phyloP scores from a whole-genome alignment of 2,113 vertebrate genomes.

The Chinchilla lanigera region DNA sequence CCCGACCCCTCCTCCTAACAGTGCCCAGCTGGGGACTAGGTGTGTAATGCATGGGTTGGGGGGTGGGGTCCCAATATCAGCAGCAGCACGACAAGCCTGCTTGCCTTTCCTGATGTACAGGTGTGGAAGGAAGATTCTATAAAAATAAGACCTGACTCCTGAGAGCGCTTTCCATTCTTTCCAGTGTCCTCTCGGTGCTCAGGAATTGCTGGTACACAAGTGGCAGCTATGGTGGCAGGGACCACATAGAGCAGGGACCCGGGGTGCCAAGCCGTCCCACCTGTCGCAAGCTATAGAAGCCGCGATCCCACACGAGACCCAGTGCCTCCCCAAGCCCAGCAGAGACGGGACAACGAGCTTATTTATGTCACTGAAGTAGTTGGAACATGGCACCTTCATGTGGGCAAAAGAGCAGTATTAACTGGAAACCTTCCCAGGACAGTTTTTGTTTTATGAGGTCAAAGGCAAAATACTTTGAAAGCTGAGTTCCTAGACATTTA shows the following conservation, averaged over 20 bases:
- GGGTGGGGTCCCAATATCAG: not conserved
- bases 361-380: not conserved
- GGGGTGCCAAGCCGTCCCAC: not conserved
- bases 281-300: not conserved
- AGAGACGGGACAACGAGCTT: not conserved
- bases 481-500: not conserved
- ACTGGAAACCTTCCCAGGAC: not conserved
- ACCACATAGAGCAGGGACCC: too few relatives aligned
- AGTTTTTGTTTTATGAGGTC: not conserved
- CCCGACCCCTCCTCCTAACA: not conserved
- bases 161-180: not conserved
- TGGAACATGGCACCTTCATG: not conserved
- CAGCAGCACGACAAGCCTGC: not conserved
- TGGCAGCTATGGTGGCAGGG: not conserved
- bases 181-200: not conserved
- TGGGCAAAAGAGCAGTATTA: not conserved
- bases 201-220: not conserved
- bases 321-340: not conserved
- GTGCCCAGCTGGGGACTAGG: not conserved
- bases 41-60: not conserved
- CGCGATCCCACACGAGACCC: not conserved
- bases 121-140: not conserved
- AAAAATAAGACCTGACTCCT: not conserved
- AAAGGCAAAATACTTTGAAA: conserved; percentile 19
- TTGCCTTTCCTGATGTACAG: not conserved